A percentile compares a stretch with the other conserved stretches of the same genome.
phyloP scores from a whole-genome alignment of 1,140 invertebrate species.

The Drosophila paulistorum region DNA sequence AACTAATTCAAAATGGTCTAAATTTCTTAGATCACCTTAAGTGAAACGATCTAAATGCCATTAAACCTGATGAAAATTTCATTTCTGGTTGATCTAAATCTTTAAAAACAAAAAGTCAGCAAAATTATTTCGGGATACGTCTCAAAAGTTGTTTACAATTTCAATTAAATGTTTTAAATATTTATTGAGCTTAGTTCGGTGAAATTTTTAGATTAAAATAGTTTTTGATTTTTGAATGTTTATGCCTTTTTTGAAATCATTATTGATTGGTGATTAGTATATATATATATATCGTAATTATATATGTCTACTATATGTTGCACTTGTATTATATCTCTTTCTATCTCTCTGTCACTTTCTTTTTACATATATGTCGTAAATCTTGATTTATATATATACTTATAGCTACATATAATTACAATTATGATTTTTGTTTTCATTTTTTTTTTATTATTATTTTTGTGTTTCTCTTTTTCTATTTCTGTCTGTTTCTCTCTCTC shows the following conservation, averaged over 20 bases:
- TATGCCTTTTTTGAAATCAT: conserved; percentile 1
- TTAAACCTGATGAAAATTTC: no score
- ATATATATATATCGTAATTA: conserved; percentile 16
- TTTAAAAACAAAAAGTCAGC: no score
- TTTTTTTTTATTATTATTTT: conserved; percentile 31
- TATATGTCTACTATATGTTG: conserved; percentile 24
- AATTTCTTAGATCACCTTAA: no score
- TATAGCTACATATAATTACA: conserved; percentile 3
- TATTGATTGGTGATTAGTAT: conserved; percentile 27
- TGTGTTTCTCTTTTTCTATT: conserved; percentile 44
- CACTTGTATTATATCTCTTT: not conserved
- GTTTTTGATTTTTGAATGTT: not conserved
- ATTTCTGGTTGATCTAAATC: no score
- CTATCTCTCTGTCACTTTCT: not conserved
- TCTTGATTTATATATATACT: not conserved
- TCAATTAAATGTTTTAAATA: no score
- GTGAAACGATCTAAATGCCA: no score
- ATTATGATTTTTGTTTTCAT: conserved; percentile 13
- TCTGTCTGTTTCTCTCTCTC: conserved; percentile 54
- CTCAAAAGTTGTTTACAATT: no score
- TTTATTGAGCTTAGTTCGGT: no score
- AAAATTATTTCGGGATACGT: no score
- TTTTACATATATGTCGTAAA: conserved; percentile 20
- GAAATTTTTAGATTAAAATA: no score
- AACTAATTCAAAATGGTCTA: no score